Evolutionary conservation across 2,888 invertebrate species (phyloP).

Genomic region (Tetramorium bicarinatum): DNA sequence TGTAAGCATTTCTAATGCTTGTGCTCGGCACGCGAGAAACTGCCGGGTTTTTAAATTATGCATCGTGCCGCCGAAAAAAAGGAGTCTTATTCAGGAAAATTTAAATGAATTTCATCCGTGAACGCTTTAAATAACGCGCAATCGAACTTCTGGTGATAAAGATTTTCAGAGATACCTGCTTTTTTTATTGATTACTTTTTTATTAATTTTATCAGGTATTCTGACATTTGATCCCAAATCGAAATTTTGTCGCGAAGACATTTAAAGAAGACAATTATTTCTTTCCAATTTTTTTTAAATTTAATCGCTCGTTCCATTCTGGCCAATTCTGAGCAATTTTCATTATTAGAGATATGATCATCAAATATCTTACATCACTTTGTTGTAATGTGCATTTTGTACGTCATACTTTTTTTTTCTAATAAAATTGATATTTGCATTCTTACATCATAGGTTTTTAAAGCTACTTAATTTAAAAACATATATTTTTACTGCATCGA

Average conservation of each 20-base stretch:
- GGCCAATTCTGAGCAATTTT: no score
- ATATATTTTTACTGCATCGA: no score
- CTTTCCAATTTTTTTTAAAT: not conserved
- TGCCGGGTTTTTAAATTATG: not conserved
- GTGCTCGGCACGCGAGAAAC: not conserved
- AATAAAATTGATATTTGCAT: no score
- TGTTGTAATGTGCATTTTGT: no score
- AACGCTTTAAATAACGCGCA: not conserved
- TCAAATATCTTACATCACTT: no score
- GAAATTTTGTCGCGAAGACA: not conserved
- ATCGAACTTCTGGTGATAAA: not conserved
- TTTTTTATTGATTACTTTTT: not conserved
- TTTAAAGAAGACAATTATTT: not conserved
- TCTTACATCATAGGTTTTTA: no score
- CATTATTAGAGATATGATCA: no score
- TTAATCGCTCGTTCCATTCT: not conserved
- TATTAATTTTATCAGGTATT: not conserved
- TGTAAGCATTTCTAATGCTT: conserved; percentile 11
- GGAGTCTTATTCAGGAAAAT: not conserved
- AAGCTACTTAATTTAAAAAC: no score
- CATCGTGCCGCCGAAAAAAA: not conserved
- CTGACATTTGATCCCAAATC: not conserved
- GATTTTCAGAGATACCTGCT: not conserved
- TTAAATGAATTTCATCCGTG: not conserved
- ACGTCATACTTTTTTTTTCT: no score